A percentile compares a stretch with the other conserved stretches of the same genome.
Conservation (phyloP, 1,140 invertebrate genomes). For the Zaprionus taronus region DNA sequence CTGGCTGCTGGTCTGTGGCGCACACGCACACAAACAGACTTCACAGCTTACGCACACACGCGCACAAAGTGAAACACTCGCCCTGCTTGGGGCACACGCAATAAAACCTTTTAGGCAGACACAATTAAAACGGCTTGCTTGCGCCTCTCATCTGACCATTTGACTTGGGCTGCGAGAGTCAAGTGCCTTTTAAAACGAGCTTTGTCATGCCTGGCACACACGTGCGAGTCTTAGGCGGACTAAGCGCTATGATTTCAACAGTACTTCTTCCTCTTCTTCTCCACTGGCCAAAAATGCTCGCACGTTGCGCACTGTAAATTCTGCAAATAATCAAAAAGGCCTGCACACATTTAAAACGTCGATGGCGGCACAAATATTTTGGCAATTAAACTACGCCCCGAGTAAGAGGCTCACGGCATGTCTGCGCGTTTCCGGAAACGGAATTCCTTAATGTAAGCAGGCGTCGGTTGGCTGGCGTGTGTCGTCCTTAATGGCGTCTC, state of each 20-base stretch:
- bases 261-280: constrained; percentile 2
- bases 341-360: constrained; percentile 39
- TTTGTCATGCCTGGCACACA: constrained; percentile 48
- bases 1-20: constrained; percentile 18
- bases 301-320: constrained; percentile 33
- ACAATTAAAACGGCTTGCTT: constrained; percentile 63
- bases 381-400: constrained; percentile 61
- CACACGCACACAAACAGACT: constrained; percentile 16
- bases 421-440: constrained; percentile 54
- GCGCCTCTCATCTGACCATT: constrained; percentile 46
- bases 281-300: constrained; percentile 10
- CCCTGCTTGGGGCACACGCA: constrained; percentile 9
- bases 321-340: constrained; percentile 11
- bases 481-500: constrained; percentile 70
- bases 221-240: constrained; percentile 2
- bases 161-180: constrained; percentile 51
- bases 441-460: constrained; percentile 75
- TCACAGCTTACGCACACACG: background rate
- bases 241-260: constrained; percentile 28
- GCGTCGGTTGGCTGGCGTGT: constrained; percentile 76
- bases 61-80: background rate
- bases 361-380: constrained; percentile 60
- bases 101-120: constrained; percentile 62
- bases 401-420: constrained; percentile 42
- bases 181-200: constrained; percentile 29